Base-by-base conservation (phyloP, 2,797 vertebrate species). In the Melanotaenia boesemani region DNA sequence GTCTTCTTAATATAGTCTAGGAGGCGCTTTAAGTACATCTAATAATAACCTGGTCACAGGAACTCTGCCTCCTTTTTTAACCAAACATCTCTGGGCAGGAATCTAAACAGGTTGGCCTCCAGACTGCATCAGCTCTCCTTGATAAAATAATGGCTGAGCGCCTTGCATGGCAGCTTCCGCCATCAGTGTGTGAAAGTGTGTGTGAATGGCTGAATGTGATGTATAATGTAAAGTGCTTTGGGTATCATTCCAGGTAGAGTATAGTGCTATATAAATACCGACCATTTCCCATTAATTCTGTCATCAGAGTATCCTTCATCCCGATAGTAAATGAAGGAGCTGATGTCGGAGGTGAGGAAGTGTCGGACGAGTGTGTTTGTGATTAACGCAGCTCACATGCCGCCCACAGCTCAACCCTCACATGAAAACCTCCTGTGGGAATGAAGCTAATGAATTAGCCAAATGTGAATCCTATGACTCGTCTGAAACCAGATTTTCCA, bases 401-500 rank as follows among this genome's bases (percentile, higher is more conserved):
- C 65, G 52, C 36, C 69, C 74, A 73, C 81, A 22, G 85, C 62
- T 79, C 59, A 6, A 76, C 67, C 59, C 26, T 46, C 81, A 71
- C 70, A 61, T 67, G 68, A 76, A 66, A 57, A 20, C 74, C 68
- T 67, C 64, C 71, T 72, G 20, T 57, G 70, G 67, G 50, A 80
- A 55, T 13, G 48, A 72, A 41, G 63, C 76, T 70, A 72, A 80
- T 82, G 67, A 58, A 22, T 81, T 73, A 80, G 75, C 71, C 77
- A 81, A 83, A 89, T 86, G 71, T 83, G 81, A 85, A 86, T 77
- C 79, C 59, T 76, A 30, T 76, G 79, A 74, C 79, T 70, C 1
- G 30, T 70, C 39, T 74, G 24, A 72, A 86, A 84, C 77, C 67
- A 81, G 44, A 71, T 71, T 85, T 87, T 87, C 74, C 82, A 84